Percentiles rank a stretch among this genome's conserved stretches.
Evolutionary conservation across 2,113 vertebrate genomes (phyloP).

Genomic region (Gopherus flavomarginatus): DNA sequence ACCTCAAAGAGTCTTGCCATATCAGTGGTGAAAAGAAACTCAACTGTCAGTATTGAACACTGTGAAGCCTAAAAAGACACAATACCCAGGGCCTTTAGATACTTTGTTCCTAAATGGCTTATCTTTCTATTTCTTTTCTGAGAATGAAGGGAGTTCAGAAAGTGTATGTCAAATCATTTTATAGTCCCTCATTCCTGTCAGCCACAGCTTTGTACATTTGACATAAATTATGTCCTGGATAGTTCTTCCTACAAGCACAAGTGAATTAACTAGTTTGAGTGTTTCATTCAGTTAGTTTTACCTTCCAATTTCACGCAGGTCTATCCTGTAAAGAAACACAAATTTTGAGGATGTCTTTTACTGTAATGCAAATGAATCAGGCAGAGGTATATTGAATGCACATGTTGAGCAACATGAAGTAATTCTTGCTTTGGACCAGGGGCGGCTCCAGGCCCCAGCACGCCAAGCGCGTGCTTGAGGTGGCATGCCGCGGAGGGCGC

Average conservation of each 20-base stretch:
- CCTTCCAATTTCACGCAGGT: not conserved
- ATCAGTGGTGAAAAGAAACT: constrained; percentile 49
- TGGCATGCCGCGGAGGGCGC: too few species aligned
- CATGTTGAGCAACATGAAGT: not conserved
- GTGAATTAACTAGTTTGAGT: not conserved
- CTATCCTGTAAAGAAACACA: not conserved
- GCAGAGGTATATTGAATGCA: not conserved
- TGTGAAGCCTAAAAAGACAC: constrained; percentile 19
- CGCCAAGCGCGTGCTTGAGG: too few species aligned
- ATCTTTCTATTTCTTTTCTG: constrained; percentile 32
- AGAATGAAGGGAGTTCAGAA: not conserved
- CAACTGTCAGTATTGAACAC: constrained; percentile 12
- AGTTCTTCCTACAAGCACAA: not conserved
- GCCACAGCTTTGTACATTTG: not conserved
- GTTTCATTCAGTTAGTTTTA: not conserved
- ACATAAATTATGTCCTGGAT: not conserved
- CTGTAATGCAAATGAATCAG: not conserved
- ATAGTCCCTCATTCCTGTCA: not conserved
- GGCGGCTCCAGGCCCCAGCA: too few species aligned
- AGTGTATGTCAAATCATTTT: constrained; percentile 33
- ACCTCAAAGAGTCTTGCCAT: constrained; percentile 14
- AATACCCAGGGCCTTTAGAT: constrained; percentile 14
- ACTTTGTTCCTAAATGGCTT: constrained; percentile 37
- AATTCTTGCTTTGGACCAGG: not conserved
- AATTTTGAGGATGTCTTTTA: not conserved